These are phyloP conservation scores for Pimpla rufipes DNA, from an alignment of 2,888 invertebrate genomes.

Conservation along the genomic window DNA sequence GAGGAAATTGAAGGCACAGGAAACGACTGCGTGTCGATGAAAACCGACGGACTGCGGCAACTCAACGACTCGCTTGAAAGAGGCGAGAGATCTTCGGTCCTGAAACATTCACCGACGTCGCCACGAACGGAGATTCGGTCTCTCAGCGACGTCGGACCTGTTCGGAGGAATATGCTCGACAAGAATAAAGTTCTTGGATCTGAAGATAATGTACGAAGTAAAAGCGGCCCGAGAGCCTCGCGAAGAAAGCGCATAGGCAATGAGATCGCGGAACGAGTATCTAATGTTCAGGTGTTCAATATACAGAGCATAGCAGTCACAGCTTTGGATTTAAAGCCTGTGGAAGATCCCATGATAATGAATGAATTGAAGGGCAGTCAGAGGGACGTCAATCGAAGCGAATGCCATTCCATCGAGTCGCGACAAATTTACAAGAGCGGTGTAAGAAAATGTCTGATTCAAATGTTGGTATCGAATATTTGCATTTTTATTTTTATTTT, in stretches of 20 bases:
- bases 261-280: not conserved
- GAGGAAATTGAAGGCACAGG: not conserved
- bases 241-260: conserved; percentile 4
- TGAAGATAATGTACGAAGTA: not conserved
- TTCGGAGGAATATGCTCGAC: not conserved
- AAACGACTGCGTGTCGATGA: not conserved
- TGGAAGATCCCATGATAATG: conserved; percentile 2
- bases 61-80: not conserved
- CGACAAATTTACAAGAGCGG: conserved; percentile 14
- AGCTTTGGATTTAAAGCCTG: not conserved
- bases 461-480: too few species aligned
- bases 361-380: not conserved
- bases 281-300: not conserved
- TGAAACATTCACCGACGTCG: not conserved
- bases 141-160: not conserved
- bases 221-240: not conserved
- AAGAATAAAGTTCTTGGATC: not conserved
- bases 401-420: not conserved
- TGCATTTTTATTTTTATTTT: too few species aligned
- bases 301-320: not conserved
- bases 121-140: not conserved
- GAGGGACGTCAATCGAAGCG: not conserved
- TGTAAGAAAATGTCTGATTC: too few species aligned
- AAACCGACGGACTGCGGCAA: not conserved
- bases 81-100: not conserved